These are phyloP conservation scores for Heliocidaris tuberculata DNA, from an alignment of 35 echinoderm and acorn worm genomes.

Conservation along the genomic window DNA sequence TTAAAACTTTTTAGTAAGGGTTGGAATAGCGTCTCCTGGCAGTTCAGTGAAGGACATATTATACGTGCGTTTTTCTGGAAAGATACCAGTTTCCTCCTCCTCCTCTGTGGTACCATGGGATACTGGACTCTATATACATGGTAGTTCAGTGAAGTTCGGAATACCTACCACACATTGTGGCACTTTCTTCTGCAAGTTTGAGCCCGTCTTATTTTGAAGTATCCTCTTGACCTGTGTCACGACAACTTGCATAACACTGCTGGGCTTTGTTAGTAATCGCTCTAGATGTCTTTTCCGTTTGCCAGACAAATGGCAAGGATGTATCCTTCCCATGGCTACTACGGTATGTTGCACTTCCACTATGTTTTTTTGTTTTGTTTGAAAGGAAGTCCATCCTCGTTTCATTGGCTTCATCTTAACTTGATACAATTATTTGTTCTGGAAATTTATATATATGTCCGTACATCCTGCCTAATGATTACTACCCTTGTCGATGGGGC, in stretches of 20 bases:
- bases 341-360: not conserved
- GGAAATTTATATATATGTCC: too few relatives aligned
- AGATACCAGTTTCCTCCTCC: not conserved
- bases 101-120: not conserved
- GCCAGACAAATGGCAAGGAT: not conserved
- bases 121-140: not conserved
- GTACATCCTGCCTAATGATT: too few relatives aligned
- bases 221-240: too few relatives aligned
- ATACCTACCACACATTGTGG: not conserved
- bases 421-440: not conserved
- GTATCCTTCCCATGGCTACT: constrained; percentile 17
- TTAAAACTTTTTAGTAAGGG: not conserved
- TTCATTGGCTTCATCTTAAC: not conserved
- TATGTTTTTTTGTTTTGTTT: not conserved
- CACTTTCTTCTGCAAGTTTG: not conserved
- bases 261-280: not conserved
- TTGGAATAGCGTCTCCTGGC: not conserved
- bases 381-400: not conserved
- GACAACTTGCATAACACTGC: not conserved
- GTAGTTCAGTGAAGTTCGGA: not conserved
- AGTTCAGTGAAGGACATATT: not conserved
- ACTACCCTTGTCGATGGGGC: too few relatives aligned
- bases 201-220: too few relatives aligned
- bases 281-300: constrained; percentile 18
- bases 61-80: not conserved